Evolutionary conservation across 2,797 vertebrate genomes (phyloP).

Genomic region (Sandelia bainsii): DNA sequence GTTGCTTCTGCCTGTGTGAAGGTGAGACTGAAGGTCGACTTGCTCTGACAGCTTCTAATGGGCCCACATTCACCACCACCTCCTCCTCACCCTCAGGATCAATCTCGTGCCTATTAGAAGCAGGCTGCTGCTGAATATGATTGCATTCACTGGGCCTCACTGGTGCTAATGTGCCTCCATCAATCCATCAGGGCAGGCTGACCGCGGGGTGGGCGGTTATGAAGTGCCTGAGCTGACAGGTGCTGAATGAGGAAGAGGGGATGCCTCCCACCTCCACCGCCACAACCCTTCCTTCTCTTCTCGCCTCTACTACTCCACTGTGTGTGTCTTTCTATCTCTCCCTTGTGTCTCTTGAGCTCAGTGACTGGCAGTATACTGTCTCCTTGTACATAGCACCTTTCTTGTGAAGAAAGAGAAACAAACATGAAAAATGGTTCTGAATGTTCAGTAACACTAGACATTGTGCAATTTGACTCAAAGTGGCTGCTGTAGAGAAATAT

Average conservation of each 20-base stretch:
- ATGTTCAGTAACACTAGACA: constrained; percentile 2
- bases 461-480: constrained; percentile 9
- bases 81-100: constrained; percentile 81
- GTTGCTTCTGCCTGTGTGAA: constrained; percentile 67
- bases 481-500: constrained; percentile 3
- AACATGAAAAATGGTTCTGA: background rate
- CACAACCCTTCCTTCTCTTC: constrained; percentile 50
- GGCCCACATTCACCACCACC: constrained; percentile 59
- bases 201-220: constrained; percentile 83
- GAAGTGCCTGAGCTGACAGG: constrained; percentile 85
- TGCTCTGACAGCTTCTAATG: constrained; percentile 80
- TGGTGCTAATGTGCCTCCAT: constrained; percentile 86
- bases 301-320: constrained; percentile 36
- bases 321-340: constrained; percentile 50
- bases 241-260: constrained; percentile 79
- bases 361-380: constrained; percentile 41
- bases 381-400: constrained; percentile 20
- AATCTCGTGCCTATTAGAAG: constrained; percentile 87
- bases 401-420: constrained; percentile 36
- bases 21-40: constrained; percentile 83
- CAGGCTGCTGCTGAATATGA: constrained; percentile 84
- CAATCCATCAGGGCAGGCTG: constrained; percentile 87
- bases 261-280: constrained; percentile 42
- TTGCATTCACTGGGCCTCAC: constrained; percentile 84
- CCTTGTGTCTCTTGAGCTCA: constrained; percentile 43